These are phyloP conservation scores for Rhodophaea formosa DNA, from an alignment of 2,888 invertebrate genomes.

Conservation along the genomic window DNA sequence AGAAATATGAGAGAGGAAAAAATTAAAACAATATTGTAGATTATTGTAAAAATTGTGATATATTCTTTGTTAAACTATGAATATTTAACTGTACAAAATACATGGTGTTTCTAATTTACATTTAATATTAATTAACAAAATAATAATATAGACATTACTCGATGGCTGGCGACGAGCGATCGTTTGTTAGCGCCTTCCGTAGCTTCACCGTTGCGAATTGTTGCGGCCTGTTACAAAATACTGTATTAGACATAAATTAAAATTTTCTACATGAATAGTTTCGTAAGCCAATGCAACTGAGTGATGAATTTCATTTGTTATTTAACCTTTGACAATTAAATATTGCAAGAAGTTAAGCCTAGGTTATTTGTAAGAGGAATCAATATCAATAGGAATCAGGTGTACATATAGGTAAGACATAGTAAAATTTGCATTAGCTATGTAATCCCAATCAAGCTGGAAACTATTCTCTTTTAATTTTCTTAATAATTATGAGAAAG, in stretches of 20 bases:
- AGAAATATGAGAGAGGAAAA: neutral
- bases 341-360: too few relatives aligned
- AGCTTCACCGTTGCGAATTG: constrained; percentile 94
- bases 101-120: constrained; percentile 77
- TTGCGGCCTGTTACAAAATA: constrained; percentile 84
- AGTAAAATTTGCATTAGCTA: too few relatives aligned
- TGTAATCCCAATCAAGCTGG: too few relatives aligned
- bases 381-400: too few relatives aligned
- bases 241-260: constrained; percentile 18
- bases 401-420: too few relatives aligned
- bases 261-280: too few relatives aligned
- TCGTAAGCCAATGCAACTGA: too few relatives aligned
- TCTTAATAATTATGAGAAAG: too few relatives aligned
- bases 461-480: too few relatives aligned
- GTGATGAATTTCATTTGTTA: too few relatives aligned
- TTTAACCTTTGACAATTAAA: too few relatives aligned
- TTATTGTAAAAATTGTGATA: constrained; percentile 80
- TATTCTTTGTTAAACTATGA: constrained; percentile 81
- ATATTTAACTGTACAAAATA: constrained; percentile 82
- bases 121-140: constrained; percentile 76
- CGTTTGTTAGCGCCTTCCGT: constrained; percentile 92
- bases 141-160: constrained; percentile 67
- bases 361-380: too few relatives aligned
- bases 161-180: constrained; percentile 90
- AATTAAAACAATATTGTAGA: constrained; percentile 52